phyloP scores from a whole-genome alignment of 2,888 invertebrate genomes.

The Scaptomyza tumidula region DNA sequence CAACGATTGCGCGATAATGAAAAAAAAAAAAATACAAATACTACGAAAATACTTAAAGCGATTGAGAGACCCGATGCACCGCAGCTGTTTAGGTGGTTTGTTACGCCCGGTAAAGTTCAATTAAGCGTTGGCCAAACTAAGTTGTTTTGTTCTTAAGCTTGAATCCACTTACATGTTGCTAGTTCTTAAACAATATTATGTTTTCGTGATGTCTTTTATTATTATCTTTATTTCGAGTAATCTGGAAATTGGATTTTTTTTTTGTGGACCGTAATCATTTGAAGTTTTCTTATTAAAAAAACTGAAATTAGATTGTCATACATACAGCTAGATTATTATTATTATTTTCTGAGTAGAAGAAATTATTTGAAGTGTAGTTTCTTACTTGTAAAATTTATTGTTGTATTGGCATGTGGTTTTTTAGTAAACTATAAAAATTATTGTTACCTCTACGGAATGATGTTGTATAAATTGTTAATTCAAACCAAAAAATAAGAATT shows the following conservation, averaged over 20 bases:
- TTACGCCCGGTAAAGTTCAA: constrained; percentile 83
- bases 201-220: constrained; percentile 22
- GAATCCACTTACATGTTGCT: constrained; percentile 37
- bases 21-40: constrained; percentile 12
- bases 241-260: constrained; percentile 10
- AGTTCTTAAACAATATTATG: constrained; percentile 12
- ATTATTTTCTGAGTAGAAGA: background rate
- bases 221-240: constrained; percentile 9
- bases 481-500: too few species aligned
- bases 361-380: background rate
- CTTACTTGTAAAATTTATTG: background rate
- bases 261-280: background rate
- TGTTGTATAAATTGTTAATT: too few species aligned
- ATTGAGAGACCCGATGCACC: constrained; percentile 79
- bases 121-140: constrained; percentile 51
- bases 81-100: constrained; percentile 83
- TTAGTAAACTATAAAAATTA: too few species aligned
- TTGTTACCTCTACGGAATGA: too few species aligned
- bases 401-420: background rate
- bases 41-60: constrained; percentile 44
- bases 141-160: constrained; percentile 52
- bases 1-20: constrained; percentile 31
- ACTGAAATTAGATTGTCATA: background rate
- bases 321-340: background rate
- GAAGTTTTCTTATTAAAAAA: background rate